Percentiles rank a stretch among this genome's conserved stretches.
These are phyloP conservation scores for Stratiolaelaps scimitus DNA, from an alignment of 1,140 invertebrate genomes.

Conservation along the genomic window DNA sequence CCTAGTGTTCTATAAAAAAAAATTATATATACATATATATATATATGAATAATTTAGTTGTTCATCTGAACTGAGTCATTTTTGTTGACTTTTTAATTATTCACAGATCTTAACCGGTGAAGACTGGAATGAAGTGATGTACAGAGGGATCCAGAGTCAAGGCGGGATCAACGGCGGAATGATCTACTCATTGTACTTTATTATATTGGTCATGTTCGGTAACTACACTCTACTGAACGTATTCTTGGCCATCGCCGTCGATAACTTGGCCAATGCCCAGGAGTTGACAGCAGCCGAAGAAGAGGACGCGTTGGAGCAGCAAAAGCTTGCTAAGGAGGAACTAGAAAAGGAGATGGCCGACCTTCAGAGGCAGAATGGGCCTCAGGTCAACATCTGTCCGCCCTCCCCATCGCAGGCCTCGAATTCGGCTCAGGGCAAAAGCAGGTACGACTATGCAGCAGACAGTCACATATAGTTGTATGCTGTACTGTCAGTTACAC, in stretches of 20 bases:
- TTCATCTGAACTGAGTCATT: no score
- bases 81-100: slow-evolving; percentile 3
- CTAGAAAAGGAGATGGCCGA: slow-evolving; percentile 31
- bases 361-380: slow-evolving; percentile 26
- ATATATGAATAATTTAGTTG: no score
- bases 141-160: slow-evolving; percentile 46
- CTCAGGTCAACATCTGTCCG: slow-evolving; percentile 31
- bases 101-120: slow-evolving; percentile 49
- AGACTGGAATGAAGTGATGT: slow-evolving; percentile 52
- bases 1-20: no score
- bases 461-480: neutral
- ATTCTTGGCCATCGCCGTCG: slow-evolving; percentile 51
- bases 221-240: slow-evolving; percentile 52
- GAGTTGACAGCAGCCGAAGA: slow-evolving; percentile 49
- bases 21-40: no score
- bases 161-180: slow-evolving; percentile 46
- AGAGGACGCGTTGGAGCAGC: slow-evolving; percentile 35
- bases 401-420: slow-evolving; percentile 28
- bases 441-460: neutral
- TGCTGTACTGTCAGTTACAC: no score
- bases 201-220: slow-evolving; percentile 49
- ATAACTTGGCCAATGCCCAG: slow-evolving; percentile 51
- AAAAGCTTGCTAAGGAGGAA: slow-evolving; percentile 29
- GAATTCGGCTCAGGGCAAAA: slow-evolving; percentile 20
- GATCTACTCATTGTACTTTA: slow-evolving; percentile 48